A percentile compares a stretch with the other conserved stretches of the same genome.
phyloP scores from a whole-genome alignment of 1,140 invertebrate species.

The Drosophila melanogaster region Release_6_plus_ISO1_MT NC_004354.4:10471501-10472000 shows the following conservation, averaged over 20 bases:
- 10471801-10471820: background rate
- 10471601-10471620: constrained; percentile 49
- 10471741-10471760: constrained; percentile 93
- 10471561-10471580: background rate
- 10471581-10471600: background rate
- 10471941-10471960: constrained; percentile 94
- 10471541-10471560: background rate
- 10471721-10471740: constrained; percentile 99
- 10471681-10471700: constrained; percentile 97
- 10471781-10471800: constrained; percentile 86
- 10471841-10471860: background rate
- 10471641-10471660: constrained; percentile 85
- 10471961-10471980: constrained; percentile 93
- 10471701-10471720: constrained; percentile 98
- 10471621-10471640: constrained; percentile 81
- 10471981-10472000: constrained; percentile 85
- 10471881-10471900: constrained; percentile 95
- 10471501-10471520: constrained; percentile 36
- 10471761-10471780: constrained; percentile 94
- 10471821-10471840: background rate
- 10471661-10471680: constrained; percentile 99
- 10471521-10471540: constrained; percentile 50
- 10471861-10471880: constrained; percentile 86
- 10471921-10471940: constrained; percentile 92
- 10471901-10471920: constrained; percentile 98